Percentiles rank a stretch among this genome's conserved stretches.
Evolutionary conservation across 2,113 vertebrate species (phyloP).

Genomic region (Stigmatopora nigra): DNA sequence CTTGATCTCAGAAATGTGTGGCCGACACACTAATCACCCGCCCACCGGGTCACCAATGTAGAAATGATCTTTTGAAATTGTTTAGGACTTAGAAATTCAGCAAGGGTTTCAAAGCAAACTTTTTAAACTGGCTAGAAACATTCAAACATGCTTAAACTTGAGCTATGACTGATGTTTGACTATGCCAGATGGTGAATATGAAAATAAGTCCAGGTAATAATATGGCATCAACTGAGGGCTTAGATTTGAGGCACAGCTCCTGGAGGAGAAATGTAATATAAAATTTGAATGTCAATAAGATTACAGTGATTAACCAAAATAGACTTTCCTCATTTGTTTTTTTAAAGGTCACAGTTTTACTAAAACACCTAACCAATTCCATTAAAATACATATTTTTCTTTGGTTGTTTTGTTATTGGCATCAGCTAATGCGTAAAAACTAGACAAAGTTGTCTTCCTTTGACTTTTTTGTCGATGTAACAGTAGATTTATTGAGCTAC

Average conservation of each 20-base stretch:
- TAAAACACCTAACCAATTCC: too few relatives aligned
- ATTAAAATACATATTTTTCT: too few relatives aligned
- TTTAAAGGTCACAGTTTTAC: too few relatives aligned
- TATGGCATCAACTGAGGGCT: slow-evolving; percentile 27
- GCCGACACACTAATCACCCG: too few relatives aligned
- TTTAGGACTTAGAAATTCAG: neutral
- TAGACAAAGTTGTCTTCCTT: too few relatives aligned
- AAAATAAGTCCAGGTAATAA: slow-evolving; percentile 22
- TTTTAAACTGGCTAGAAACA: neutral
- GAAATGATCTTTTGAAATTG: too few relatives aligned
- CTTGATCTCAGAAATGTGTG: too few relatives aligned
- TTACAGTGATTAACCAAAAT: slow-evolving; percentile 3
- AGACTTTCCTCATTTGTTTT: neutral
- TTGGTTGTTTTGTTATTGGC: too few relatives aligned
- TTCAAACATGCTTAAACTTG: neutral
- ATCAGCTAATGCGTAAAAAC: too few relatives aligned
- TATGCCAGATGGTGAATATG: slow-evolving; percentile 36
- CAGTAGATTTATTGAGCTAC: too few relatives aligned
- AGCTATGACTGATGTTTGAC: slow-evolving; percentile 35
- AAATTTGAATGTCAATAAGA: neutral
- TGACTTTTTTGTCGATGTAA: too few relatives aligned
- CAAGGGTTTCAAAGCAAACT: neutral
- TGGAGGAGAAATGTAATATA: slow-evolving; percentile 5
- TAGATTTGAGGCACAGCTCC: neutral
- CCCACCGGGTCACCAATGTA: too few relatives aligned